Evolutionary conservation across 2,113 vertebrate species (phyloP).

Genomic region (Shinisaurus crocodilurus): DNA sequence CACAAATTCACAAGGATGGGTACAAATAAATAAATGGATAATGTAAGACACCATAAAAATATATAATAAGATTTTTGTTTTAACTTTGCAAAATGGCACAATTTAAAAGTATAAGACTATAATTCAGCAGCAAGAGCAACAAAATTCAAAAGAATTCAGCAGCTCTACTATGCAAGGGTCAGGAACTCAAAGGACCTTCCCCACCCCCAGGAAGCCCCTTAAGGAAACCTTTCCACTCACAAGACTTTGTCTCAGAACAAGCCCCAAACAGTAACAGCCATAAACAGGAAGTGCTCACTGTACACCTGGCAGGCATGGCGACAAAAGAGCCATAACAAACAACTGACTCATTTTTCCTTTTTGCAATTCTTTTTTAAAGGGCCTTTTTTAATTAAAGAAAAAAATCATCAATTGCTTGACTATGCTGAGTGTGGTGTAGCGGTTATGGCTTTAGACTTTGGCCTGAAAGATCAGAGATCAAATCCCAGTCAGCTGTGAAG

Average conservation of each 20-base stretch:
- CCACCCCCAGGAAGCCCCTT: neutral
- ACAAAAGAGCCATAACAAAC: slow-evolving; percentile 19
- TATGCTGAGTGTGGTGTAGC: neutral
- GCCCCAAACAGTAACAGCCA: neutral
- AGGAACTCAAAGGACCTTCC: neutral
- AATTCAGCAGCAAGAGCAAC: neutral
- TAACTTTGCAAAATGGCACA: neutral
- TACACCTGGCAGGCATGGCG: neutral
- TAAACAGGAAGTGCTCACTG: slow-evolving; percentile 5
- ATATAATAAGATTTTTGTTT: too few relatives aligned
- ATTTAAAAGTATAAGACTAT: neutral
- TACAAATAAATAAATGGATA: neutral
- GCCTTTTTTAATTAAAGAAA: slow-evolving; percentile 24
- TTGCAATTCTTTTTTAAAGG: slow-evolving; percentile 23
- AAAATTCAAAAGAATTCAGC: neutral
- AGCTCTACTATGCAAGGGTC: neutral
- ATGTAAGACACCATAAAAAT: neutral
- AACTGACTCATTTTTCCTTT: slow-evolving; percentile 27
- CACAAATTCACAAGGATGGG: neutral
- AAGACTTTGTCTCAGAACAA: neutral
- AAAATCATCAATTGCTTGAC: neutral
- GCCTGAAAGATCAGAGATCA: neutral
- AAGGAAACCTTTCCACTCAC: neutral
- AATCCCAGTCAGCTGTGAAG: neutral
- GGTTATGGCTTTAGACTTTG: neutral